These are phyloP conservation scores for Chiloscyllium plagiosum DNA, from an alignment of 2,113 vertebrate genomes.

Conservation along the genomic window DNA sequence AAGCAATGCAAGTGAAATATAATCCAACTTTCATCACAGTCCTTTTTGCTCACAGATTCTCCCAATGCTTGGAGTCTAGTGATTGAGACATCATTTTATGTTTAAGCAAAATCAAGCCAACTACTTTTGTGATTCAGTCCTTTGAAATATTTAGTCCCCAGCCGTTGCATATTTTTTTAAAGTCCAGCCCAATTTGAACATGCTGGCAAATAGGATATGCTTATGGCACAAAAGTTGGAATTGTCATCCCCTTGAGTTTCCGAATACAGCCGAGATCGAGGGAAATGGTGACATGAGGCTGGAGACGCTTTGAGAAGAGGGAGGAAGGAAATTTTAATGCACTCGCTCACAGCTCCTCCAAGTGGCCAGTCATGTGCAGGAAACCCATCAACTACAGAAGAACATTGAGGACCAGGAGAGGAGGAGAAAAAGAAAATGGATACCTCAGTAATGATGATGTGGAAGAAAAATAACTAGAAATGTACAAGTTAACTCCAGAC, in stretches of 20 bases:
- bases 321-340: background rate
- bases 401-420: background rate
- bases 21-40: slow-evolving; percentile 12
- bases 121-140: background rate
- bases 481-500: background rate
- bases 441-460: background rate
- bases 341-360: background rate
- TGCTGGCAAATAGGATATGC: background rate
- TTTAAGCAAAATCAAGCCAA: background rate
- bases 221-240: background rate
- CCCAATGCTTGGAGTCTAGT: background rate
- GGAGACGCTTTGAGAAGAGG: background rate
- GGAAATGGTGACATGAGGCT: background rate
- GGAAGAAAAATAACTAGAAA: background rate
- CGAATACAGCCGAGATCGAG: background rate
- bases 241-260: background rate
- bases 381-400: background rate
- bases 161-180: background rate
- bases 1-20: background rate
- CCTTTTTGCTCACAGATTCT: background rate
- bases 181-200: background rate
- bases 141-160: background rate
- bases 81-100: background rate
- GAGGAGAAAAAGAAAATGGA: background rate
- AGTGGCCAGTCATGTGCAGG: background rate